Evolutionary conservation across 2,113 vertebrate species (phyloP).

Genomic region (Malaclemys terrapin): DNA sequence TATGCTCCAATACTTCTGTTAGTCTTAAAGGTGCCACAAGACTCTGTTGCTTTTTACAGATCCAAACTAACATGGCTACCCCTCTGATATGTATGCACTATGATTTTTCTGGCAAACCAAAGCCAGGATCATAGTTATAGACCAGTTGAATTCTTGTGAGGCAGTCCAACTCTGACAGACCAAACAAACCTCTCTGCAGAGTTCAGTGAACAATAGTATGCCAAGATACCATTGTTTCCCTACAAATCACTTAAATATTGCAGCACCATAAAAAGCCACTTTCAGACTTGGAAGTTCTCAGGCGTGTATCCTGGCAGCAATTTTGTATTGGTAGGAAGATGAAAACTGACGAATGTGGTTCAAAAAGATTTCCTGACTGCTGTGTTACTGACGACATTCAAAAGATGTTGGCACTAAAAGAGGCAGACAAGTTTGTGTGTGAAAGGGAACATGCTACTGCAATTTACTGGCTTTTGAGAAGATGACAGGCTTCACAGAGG

Average conservation of each 20-base stretch:
- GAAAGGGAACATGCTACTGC: neutral
- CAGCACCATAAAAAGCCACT: neutral
- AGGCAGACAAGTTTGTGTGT: neutral
- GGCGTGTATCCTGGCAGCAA: neutral
- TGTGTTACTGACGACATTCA: neutral
- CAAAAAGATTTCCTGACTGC: neutral
- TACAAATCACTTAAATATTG: neutral
- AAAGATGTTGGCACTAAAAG: neutral
- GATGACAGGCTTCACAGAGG: neutral
- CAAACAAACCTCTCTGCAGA: neutral
- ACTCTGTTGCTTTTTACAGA: too few relatives aligned
- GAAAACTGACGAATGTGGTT: neutral
- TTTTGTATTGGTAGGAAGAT: neutral
- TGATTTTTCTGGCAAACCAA: neutral
- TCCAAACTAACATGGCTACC: too few relatives aligned
- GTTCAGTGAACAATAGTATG: neutral
- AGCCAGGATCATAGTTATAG: conserved; percentile 4
- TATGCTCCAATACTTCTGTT: too few relatives aligned
- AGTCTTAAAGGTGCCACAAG: too few relatives aligned
- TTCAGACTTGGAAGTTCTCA: neutral
- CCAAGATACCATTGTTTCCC: neutral
- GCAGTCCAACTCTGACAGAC: neutral
- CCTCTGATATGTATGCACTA: neutral
- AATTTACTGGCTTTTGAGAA: neutral
- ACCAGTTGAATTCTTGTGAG: neutral